These are phyloP conservation scores for Euplexia lucipara DNA, from an alignment of 2,888 invertebrate genomes.

Conservation along the genomic window DNA sequence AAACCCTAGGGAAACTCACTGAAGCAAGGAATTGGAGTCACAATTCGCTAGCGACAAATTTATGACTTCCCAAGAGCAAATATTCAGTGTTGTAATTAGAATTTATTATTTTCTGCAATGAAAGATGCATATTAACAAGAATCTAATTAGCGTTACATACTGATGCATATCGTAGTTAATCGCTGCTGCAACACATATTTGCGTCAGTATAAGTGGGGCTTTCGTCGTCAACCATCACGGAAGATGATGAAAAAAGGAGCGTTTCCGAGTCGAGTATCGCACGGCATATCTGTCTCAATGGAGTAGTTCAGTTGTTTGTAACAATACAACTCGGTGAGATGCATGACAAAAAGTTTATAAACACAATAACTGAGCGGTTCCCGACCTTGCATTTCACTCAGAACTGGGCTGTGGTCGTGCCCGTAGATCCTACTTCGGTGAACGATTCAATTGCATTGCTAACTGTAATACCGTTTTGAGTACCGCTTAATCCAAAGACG, in stretches of 20 bases:
- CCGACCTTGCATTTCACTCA: constrained; percentile 85
- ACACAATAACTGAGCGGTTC: constrained; percentile 82
- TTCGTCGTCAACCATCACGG: constrained; percentile 82
- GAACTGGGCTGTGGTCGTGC: constrained; percentile 86
- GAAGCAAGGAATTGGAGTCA: constrained; percentile 1
- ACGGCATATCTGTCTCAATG: constrained; percentile 86
- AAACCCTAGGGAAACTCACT: constrained; percentile 3
- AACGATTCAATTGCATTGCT: constrained; percentile 82
- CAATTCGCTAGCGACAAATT: constrained; percentile 8
- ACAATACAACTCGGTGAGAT: constrained; percentile 84
- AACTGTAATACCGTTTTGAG: constrained; percentile 83
- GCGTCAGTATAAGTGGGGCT: constrained; percentile 81
- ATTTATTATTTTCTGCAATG: constrained; percentile 63
- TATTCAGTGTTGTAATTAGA: constrained; percentile 62
- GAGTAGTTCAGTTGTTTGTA: constrained; percentile 80
- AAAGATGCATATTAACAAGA: constrained; percentile 69
- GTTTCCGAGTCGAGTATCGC: constrained; percentile 83
- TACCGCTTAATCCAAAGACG: constrained; percentile 81
- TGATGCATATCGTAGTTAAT: constrained; percentile 73
- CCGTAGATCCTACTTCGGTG: constrained; percentile 77
- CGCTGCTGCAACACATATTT: constrained; percentile 76
- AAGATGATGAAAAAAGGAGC: constrained; percentile 73
- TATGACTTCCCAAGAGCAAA: constrained; percentile 46
- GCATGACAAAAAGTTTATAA: constrained; percentile 85
- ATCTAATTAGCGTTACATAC: constrained; percentile 70